Conservation (phyloP, 2,888 invertebrate genomes). For the Pseudococcus jackbeardsleyi region DNA sequence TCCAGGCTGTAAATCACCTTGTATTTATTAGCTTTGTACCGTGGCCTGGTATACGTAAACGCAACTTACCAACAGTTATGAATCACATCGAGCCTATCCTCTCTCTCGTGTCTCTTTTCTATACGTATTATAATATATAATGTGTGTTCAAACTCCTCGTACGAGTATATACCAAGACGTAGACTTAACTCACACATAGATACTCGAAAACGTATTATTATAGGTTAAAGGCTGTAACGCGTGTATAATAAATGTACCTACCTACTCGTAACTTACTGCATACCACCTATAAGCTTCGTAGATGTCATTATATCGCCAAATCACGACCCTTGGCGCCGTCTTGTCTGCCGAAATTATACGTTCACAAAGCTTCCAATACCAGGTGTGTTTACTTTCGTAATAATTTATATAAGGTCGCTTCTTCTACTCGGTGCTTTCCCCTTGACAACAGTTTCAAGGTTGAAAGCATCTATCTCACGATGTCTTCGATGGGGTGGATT, state of each 20-base stretch:
- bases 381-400: neutral
- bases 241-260: neutral
- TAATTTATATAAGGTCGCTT: neutral
- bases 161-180: neutral
- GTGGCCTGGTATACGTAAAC: too few species aligned
- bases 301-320: neutral
- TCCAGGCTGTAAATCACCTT: neutral
- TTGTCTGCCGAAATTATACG: neutral
- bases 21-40: constrained; percentile 28
- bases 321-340: neutral
- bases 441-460: neutral
- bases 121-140: too few species aligned
- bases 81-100: constrained; percentile 9
- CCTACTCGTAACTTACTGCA: neutral
- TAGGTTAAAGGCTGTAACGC: neutral
- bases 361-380: neutral
- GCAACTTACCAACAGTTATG: constrained; percentile 24
- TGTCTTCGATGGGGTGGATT: neutral
- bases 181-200: neutral
- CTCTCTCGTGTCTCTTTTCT: neutral
- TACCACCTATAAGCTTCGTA: neutral
- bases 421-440: neutral
- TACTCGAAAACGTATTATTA: neutral
- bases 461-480: neutral
- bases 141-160: neutral